phyloP scores from a whole-genome alignment of 2,113 vertebrate genomes.

The Acrocephalus arundinaceus region DNA sequence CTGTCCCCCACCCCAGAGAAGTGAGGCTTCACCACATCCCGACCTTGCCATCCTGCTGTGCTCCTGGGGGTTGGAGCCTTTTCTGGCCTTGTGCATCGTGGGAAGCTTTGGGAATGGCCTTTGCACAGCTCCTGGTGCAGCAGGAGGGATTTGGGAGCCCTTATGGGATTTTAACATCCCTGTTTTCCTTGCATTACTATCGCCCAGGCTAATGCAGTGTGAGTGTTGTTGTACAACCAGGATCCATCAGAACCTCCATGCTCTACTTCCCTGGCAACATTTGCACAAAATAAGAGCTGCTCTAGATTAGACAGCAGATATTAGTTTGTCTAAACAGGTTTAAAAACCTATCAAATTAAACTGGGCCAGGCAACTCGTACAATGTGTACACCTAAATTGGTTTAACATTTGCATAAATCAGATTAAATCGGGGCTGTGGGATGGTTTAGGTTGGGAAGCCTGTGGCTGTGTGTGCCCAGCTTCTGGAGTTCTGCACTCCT shows the following conservation, averaged over 20 bases:
- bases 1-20: accelerated
- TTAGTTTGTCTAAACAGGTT: conserved; percentile 49
- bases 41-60: accelerated
- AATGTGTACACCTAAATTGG: not conserved
- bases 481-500: not conserved
- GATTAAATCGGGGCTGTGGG: not conserved
- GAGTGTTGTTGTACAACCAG: not conserved
- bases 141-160: accelerated
- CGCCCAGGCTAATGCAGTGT: not conserved
- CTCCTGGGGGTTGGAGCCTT: not conserved
- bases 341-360: conserved; percentile 34
- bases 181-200: accelerated
- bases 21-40: accelerated
- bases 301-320: conserved; percentile 19
- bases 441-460: not conserved
- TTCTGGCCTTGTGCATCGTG: not conserved
- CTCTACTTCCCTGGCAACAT: not conserved
- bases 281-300: not conserved
- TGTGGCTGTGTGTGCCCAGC: not conserved
- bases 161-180: not conserved
- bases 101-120: not conserved
- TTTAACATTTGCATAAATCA: conserved; percentile 19
- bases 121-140: not conserved
- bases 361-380: not conserved
- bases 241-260: not conserved